These are phyloP conservation scores for Hystrix cristata DNA, from an alignment of 2,113 vertebrate genomes.

Conservation along the genomic window DNA sequence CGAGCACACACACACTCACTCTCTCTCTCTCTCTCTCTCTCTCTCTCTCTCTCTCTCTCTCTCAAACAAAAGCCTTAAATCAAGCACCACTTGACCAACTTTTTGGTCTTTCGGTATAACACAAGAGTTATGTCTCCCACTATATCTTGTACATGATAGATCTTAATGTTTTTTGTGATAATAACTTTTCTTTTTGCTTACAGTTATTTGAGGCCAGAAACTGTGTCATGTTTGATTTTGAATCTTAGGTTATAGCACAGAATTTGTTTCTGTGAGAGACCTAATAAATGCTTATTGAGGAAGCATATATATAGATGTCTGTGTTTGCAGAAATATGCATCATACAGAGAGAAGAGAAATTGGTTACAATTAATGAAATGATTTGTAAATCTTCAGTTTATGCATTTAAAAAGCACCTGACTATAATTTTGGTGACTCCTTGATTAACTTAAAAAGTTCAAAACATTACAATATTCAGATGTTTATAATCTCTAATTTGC, in stretches of 20 bases:
- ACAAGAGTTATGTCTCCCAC: no score
- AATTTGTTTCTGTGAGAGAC: background rate
- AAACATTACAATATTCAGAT: background rate
- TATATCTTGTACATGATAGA: no score
- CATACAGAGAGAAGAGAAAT: background rate
- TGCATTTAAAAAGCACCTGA: background rate
- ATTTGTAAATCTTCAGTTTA: background rate
- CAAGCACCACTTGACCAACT: no score
- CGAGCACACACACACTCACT: no score
- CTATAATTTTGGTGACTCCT: background rate
- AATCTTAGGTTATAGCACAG: background rate
- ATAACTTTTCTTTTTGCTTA: background rate
- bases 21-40: no score
- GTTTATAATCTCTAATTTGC: background rate
- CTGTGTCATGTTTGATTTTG: background rate
- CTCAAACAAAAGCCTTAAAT: no score
- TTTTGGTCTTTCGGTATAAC: no score
- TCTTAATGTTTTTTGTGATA: background rate
- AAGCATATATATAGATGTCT: background rate
- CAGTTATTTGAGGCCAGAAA: background rate
- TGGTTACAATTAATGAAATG: background rate
- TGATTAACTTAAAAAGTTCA: slow-evolving; percentile 24
- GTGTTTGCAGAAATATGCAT: background rate
- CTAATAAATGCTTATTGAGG: background rate
- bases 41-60: no score